Conservation (phyloP, 2,888 invertebrate genomes). For the Lymantria dispar region DNA sequence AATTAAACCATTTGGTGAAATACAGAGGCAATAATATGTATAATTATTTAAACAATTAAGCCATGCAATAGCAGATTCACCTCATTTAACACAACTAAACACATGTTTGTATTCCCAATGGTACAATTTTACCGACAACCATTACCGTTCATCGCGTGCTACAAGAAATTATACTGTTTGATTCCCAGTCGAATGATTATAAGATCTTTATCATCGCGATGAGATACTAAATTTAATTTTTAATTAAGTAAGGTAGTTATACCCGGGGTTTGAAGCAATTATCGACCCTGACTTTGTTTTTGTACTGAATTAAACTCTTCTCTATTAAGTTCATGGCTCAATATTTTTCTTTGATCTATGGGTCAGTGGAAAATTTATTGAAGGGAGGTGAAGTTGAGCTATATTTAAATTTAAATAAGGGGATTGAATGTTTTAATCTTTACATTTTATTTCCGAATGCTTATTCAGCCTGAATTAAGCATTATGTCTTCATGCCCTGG, state of each 20-base stretch:
- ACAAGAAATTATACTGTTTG: conserved; percentile 14
- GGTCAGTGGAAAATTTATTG: too few relatives aligned
- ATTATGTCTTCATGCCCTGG: too few relatives aligned
- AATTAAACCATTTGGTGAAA: not conserved
- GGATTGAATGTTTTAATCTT: too few relatives aligned
- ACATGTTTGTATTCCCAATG: not conserved
- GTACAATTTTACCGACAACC: not conserved
- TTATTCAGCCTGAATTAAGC: too few relatives aligned
- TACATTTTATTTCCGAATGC: too few relatives aligned
- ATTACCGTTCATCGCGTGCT: conserved; percentile 25
- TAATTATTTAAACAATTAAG: conserved; percentile 3
- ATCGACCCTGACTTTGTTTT: too few relatives aligned
- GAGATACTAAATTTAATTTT: conserved; percentile 27
- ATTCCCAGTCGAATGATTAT: conserved; percentile 23
- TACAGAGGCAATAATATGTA: not conserved
- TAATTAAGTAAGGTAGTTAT: conserved; percentile 24
- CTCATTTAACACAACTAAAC: conserved; percentile 2
- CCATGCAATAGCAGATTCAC: not conserved
- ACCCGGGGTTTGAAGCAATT: conserved; percentile 11
- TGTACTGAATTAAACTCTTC: too few relatives aligned
- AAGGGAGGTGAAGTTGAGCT: too few relatives aligned
- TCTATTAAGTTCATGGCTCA: too few relatives aligned
- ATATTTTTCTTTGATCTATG: too few relatives aligned
- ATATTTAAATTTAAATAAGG: not conserved
- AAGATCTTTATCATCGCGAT: conserved; percentile 30